Percentiles rank a stretch among this genome's conserved stretches.
Conservation (phyloP, 30 jellyfish, hydroid and myxozoan genomes). For the Turritopsis dohrnii region DNA sequence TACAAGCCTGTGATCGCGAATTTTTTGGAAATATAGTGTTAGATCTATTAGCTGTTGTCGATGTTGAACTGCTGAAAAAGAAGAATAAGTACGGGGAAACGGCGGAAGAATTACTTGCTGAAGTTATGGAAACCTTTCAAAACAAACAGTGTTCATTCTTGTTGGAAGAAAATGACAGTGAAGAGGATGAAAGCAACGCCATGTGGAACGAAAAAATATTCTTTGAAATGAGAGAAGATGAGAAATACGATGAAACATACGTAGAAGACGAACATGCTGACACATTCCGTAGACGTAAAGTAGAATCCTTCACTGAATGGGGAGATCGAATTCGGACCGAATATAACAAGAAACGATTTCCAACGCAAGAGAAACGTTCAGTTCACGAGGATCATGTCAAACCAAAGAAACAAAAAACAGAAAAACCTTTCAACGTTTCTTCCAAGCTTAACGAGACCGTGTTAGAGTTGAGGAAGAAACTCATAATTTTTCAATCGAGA, state of each 20-base stretch:
- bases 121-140: slow-evolving; percentile 1
- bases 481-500: not conserved
- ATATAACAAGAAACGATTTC: not conserved
- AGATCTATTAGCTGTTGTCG: not conserved
- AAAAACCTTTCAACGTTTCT: not conserved
- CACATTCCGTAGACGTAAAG: slow-evolving; percentile 13
- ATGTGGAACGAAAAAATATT: slow-evolving; percentile 29
- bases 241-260: not conserved
- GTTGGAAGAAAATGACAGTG: slow-evolving; percentile 27
- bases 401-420: not conserved
- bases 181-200: slow-evolving; percentile 3
- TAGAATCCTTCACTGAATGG: slow-evolving; percentile 37
- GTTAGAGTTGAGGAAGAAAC: slow-evolving; percentile 20
- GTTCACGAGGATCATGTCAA: not conserved
- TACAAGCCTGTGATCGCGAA: slow-evolving; percentile 6
- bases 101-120: slow-evolving; percentile 31
- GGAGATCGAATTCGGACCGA: slow-evolving; percentile 35
- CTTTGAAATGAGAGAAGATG: slow-evolving; percentile 39
- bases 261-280: slow-evolving; percentile 24
- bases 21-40: slow-evolving; percentile 5
- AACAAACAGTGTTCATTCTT: slow-evolving; percentile 1
- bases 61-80: slow-evolving; percentile 18
- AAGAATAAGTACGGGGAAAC: slow-evolving; percentile 37
- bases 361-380: not conserved
- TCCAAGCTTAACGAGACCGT: not conserved